phyloP scores from a whole-genome alignment of 23 tunicate species.

The Trididemnum nubilum region DNA sequence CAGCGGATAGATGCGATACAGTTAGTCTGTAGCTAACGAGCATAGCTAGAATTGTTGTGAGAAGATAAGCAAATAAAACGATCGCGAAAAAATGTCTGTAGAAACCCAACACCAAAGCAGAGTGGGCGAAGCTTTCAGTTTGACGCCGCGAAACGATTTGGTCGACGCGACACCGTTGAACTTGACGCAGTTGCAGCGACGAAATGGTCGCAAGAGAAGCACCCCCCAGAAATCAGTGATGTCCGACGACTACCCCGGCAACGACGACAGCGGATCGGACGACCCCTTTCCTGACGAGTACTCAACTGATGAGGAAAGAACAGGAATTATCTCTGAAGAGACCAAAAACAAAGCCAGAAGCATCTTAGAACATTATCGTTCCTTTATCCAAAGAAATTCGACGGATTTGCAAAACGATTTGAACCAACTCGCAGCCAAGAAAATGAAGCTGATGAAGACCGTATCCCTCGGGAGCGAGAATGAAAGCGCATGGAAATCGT shows the following conservation, averaged over 20 bases:
- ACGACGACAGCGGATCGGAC: constrained; percentile 23
- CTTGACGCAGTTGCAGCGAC: constrained; percentile 52
- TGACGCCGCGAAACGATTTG: background rate
- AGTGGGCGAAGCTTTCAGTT: constrained; percentile 30
- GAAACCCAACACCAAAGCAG: constrained; percentile 34
- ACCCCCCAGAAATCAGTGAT: constrained; percentile 43
- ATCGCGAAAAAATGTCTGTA: constrained; percentile 22
- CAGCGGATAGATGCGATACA: background rate
- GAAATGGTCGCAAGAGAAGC: constrained; percentile 53
- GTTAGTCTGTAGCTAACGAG: background rate
- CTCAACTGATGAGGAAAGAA: constrained; percentile 20
- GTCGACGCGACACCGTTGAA: constrained; percentile 53
- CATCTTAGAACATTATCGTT: constrained; percentile 73
- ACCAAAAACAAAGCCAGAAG: constrained; percentile 43
- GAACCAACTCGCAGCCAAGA: constrained; percentile 18
- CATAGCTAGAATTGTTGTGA: background rate
- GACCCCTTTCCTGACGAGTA: constrained; percentile 31
- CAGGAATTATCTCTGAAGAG: constrained; percentile 9
- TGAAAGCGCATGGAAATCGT: constrained; percentile 11
- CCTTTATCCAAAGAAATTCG: constrained; percentile 77
- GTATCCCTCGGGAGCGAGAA: constrained; percentile 30
- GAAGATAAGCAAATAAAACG: too few relatives aligned
- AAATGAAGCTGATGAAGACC: constrained; percentile 39
- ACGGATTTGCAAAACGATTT: constrained; percentile 19
- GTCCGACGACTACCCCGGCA: constrained; percentile 5